A percentile compares a stretch with the other conserved stretches of the same genome.
These are phyloP conservation scores for Cybosia mesomella DNA, from an alignment of 2,888 invertebrate species.

Conservation along the genomic window DNA sequence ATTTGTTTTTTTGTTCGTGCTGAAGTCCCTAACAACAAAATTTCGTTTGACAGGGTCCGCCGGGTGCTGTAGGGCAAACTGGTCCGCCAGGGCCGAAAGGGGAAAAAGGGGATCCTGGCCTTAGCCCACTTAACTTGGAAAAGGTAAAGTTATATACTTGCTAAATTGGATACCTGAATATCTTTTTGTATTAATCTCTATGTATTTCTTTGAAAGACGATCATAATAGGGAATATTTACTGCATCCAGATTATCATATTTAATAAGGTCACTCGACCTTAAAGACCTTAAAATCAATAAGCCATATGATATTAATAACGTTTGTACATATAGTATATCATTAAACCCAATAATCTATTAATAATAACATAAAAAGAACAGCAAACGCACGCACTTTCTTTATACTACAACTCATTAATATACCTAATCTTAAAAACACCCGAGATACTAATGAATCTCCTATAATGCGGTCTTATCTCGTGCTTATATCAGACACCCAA, in stretches of 20 bases:
- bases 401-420: constrained; percentile 12
- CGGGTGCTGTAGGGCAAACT: constrained; percentile 89
- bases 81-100: constrained; percentile 89
- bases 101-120: constrained; percentile 90
- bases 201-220: constrained; percentile 21
- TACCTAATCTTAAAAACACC: constrained; percentile 16
- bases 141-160: constrained; percentile 68
- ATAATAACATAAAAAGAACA: neutral
- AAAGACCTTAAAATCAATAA: neutral
- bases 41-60: constrained; percentile 87
- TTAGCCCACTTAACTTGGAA: constrained; percentile 71
- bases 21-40: neutral
- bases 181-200: constrained; percentile 28
- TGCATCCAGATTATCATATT: neutral
- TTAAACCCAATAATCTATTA: neutral
- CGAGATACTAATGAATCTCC: constrained; percentile 21
- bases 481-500: constrained; percentile 26
- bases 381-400: neutral
- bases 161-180: constrained; percentile 57
- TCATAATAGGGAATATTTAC: neutral
- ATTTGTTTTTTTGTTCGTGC: no score
- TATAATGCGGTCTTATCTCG: constrained; percentile 1
- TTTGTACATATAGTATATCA: no score
- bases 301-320: neutral
- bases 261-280: neutral